Evolutionary conservation across 2,113 vertebrate genomes (phyloP), one percentile per base, ranked within the genome.

Genomic region (Fulica atra): DNA sequence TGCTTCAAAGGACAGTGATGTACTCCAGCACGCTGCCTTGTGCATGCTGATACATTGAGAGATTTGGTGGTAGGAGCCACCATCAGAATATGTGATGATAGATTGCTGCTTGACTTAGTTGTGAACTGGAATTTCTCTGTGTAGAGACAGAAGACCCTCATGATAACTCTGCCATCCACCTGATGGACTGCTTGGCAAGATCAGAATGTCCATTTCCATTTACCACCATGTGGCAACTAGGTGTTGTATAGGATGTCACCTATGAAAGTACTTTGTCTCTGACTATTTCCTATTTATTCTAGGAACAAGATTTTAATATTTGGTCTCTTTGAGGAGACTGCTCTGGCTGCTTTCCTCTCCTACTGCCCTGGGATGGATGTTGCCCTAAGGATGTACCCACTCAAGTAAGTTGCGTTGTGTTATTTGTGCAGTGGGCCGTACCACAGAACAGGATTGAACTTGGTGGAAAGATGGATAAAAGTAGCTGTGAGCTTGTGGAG

Each of bases 301-400:
- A 98, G 98, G 97, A 98, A 98, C 95, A 98, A 98, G 96, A 98
- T 98, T 96, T 95, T 98, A 51, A 98, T 98, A 91, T 98, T 98
- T 92, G 98, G 98, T 71, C 98, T 98, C 92, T 98, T 98, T 77
- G 98, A 98, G 93, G 98, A 98, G 97, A 98, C 98, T 20, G 98
- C 98, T 42, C 92, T 98, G 33, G 98, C 98, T 86, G 98, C 98
- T 35, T 98, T 98, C 96, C 97, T 98, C 16, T 98, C 98, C 51
- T 98, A 98, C 95, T 98, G 98, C 84, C 98, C 98, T n/a, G 98
- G 98, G 7, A 98, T 98, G 98, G 98, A 98, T n/a, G 97, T 98
- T 6, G 98, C 98, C 60, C 94, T 98, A 36, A 98, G 98, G 93
- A 98, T 98, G 98, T 98, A 98, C 69, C 98, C 98, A 60, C 98